These are phyloP conservation scores for Archips crataeganus DNA, from an alignment of 2,888 invertebrate species.

Conservation along the genomic window DNA sequence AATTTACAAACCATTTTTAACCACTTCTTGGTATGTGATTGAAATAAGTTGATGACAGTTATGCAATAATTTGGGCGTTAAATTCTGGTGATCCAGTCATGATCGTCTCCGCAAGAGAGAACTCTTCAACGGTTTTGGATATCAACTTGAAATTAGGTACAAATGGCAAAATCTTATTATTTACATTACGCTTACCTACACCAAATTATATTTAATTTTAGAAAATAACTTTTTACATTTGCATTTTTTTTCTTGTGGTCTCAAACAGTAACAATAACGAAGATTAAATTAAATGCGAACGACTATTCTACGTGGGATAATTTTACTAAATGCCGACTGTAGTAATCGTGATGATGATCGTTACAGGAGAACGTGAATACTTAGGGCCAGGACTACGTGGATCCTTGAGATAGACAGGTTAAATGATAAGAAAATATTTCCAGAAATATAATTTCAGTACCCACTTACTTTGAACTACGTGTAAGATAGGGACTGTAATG, in stretches of 20 bases:
- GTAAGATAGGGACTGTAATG: not conserved
- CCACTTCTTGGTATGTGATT: no score
- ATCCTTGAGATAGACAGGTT: not conserved
- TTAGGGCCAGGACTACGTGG: not conserved
- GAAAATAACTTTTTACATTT: no score
- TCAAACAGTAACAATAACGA: not conserved
- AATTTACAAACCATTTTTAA: no score
- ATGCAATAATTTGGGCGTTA: no score
- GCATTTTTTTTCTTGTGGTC: not conserved
- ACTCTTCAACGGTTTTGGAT: no score
- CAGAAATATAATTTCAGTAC: not conserved
- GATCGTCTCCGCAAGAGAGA: no score
- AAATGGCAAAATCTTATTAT: no score
- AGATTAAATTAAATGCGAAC: not conserved
- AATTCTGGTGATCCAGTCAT: no score
- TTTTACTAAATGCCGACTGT: not conserved
- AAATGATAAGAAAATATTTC: not conserved
- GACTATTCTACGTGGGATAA: not conserved
- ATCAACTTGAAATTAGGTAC: no score
- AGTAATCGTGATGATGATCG: conserved; percentile 1
- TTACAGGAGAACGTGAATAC: not conserved
- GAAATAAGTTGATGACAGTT: no score
- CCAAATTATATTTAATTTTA: no score
- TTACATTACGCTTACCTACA: no score
- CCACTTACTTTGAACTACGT: not conserved